phyloP scores from a whole-genome alignment of 2,797 vertebrate genomes.

The Spea hammondii region DNA sequence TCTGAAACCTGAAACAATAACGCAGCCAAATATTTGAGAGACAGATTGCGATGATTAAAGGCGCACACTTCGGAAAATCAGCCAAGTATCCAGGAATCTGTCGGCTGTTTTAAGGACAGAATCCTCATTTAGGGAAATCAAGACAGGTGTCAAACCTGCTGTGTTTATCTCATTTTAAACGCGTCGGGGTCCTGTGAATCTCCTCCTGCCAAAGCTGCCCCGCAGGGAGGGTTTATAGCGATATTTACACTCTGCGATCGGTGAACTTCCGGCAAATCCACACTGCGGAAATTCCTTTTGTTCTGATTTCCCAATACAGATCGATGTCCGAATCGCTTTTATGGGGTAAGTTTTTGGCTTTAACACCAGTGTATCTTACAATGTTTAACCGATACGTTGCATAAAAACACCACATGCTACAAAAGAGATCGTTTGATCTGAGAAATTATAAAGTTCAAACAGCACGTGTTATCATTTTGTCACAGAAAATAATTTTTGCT shows the following conservation, averaged over 20 bases:
- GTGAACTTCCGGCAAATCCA: constrained; percentile 4
- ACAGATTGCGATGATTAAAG: constrained; percentile 17
- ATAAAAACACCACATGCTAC: no score
- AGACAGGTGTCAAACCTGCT: constrained; percentile 14
- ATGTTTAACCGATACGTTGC: no score
- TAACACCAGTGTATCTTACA: background rate
- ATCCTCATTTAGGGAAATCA: constrained; percentile 41
- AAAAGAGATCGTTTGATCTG: no score
- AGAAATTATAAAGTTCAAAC: no score
- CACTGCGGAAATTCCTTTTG: constrained; percentile 4
- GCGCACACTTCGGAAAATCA: constrained; percentile 5
- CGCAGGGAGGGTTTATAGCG: constrained; percentile 2
- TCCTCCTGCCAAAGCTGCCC: background rate
- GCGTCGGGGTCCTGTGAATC: background rate
- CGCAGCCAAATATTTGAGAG: constrained; percentile 23
- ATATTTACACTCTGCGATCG: background rate
- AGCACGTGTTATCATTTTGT: no score
- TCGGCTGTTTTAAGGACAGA: constrained; percentile 7
- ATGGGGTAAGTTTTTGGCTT: background rate
- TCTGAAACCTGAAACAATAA: background rate
- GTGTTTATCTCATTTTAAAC: constrained; percentile 16
- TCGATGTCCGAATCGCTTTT: constrained; percentile 11
- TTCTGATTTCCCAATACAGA: constrained; percentile 2
- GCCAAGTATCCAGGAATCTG: constrained; percentile 16
- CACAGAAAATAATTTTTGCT: no score